A percentile compares a stretch with the other conserved stretches of the same genome.
These are phyloP conservation scores for Sarcophaga carnaria DNA, from an alignment of 2,888 invertebrate genomes.

Conservation along the genomic window DNA sequence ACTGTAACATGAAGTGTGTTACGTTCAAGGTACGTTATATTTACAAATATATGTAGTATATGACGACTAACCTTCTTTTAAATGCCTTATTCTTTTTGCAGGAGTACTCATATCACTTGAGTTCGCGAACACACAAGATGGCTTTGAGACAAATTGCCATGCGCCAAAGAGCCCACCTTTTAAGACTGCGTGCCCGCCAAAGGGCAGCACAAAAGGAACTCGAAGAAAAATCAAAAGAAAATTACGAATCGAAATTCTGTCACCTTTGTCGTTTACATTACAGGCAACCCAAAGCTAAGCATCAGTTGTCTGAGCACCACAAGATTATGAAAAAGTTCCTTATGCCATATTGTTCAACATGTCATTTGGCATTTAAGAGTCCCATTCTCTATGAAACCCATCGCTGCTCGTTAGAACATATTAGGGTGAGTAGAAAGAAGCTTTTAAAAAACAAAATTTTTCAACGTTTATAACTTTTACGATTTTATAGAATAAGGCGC, in stretches of 20 bases:
- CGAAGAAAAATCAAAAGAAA: conserved; percentile 87
- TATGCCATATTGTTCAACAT: conserved; percentile 91
- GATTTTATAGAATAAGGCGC: conserved; percentile 83
- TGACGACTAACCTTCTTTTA: not conserved
- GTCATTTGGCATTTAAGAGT: conserved; percentile 89
- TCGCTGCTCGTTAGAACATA: conserved; percentile 90
- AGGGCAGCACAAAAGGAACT: conserved; percentile 90
- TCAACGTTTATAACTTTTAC: not conserved
- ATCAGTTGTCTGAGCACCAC: conserved; percentile 90
- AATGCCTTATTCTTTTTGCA: conserved; percentile 74
- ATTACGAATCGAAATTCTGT: conserved; percentile 87
- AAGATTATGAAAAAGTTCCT: conserved; percentile 93
- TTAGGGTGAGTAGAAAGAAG: conserved; percentile 84
- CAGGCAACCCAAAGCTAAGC: conserved; percentile 88
- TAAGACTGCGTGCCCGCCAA: conserved; percentile 90
- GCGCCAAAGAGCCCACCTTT: conserved; percentile 88
- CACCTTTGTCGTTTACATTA: conserved; percentile 89
- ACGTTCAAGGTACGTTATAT: conserved; percentile 85
- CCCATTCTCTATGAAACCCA: conserved; percentile 94
- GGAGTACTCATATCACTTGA: conserved; percentile 89
- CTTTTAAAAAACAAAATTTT: not conserved
- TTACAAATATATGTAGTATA: not conserved
- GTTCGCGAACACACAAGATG: conserved; percentile 87
- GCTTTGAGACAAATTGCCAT: conserved; percentile 89
- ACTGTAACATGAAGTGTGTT: conserved; percentile 88